Evolutionary conservation across 2,113 vertebrate species (phyloP), one percentile per base, ranked within the genome.

Genomic region (Cyanistes caeruleus): DNA sequence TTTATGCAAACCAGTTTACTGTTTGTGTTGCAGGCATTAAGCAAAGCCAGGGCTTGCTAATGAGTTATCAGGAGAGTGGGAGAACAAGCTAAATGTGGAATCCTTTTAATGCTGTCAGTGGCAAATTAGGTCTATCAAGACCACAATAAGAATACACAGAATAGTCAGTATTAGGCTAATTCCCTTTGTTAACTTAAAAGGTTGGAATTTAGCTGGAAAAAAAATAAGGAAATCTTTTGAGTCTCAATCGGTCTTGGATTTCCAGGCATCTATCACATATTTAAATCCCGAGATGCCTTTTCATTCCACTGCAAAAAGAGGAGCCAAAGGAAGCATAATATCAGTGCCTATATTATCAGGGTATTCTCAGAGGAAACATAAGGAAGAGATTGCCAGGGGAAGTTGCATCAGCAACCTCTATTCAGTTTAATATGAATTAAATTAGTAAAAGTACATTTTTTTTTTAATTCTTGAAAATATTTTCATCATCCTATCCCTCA

Each of bases 1-100:
- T 96, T 97, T 87, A 93, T 94, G 43, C 35, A 94, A 91, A 91
- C 28, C 77, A 89, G 92, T 95, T 95, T 83, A 55, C 13, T 89
- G 21, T 69, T 89, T 25, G 35, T 43, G 18, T 92, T 75, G 83
- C 74, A 70, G 43, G 58, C 87, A 94, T 89, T 84, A 93, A 92
- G 90, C 72, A 96, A 94, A 95, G 49, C 81, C 69, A 89, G 24
- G 23, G 53, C 53, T 97, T 15, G 41, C 72, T 97, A 97, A 94
- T 88, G 83, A 95, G 51, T 87, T 95, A 95, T 75, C 88, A 82
- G 52, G 59, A 97, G 89, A 95, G 59, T 87, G 84, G 82, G 85
- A 94, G 55, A 97, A 83, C 41, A 80, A 93, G 24, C 51, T 90
- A 95, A 97, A 96, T 52, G 27, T 78, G 28, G 60, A 97, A 91